phyloP scores from a whole-genome alignment of 1,140 invertebrate genomes.

The Leptopilina boulardi region DNA sequence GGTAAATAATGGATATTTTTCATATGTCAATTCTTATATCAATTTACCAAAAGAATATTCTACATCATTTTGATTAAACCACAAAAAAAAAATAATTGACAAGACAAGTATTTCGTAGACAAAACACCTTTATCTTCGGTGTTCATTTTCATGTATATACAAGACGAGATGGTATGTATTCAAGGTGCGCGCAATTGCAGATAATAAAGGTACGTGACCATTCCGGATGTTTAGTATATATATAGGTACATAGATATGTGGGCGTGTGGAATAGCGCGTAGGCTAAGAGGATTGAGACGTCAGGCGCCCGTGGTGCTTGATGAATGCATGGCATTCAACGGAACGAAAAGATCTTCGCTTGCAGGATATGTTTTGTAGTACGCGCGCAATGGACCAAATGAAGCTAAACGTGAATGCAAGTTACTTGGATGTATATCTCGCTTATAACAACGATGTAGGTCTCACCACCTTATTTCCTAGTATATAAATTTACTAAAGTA shows the following conservation, averaged over 20 bases:
- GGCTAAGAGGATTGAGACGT: constrained; percentile 74
- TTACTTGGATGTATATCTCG: constrained; percentile 40
- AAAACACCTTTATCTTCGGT: constrained; percentile 3
- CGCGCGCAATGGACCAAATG: constrained; percentile 51
- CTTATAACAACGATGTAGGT: constrained; percentile 14
- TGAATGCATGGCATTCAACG: constrained; percentile 73
- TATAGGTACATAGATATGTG: constrained; percentile 56
- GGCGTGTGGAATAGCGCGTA: constrained; percentile 60
- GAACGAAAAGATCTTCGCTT: constrained; percentile 70
- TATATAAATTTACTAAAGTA: no score
- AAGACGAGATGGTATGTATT: background rate
- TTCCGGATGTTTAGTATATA: constrained; percentile 57
- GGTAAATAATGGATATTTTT: no score
- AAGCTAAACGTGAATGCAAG: constrained; percentile 50
- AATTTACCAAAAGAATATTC: no score
- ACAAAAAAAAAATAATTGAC: background rate
- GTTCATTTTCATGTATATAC: background rate
- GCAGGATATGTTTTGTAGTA: constrained; percentile 61
- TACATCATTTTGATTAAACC: no score
- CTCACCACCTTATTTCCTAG: constrained; percentile 26
- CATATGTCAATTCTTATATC: no score
- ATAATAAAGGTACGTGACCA: constrained; percentile 55
- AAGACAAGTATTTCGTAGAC: background rate
- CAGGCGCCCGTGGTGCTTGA: constrained; percentile 74
- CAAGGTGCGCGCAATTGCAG: constrained; percentile 42